Conservation (phyloP, 2,797 vertebrate genomes). For the Leptoclinus maculatus region DNA sequence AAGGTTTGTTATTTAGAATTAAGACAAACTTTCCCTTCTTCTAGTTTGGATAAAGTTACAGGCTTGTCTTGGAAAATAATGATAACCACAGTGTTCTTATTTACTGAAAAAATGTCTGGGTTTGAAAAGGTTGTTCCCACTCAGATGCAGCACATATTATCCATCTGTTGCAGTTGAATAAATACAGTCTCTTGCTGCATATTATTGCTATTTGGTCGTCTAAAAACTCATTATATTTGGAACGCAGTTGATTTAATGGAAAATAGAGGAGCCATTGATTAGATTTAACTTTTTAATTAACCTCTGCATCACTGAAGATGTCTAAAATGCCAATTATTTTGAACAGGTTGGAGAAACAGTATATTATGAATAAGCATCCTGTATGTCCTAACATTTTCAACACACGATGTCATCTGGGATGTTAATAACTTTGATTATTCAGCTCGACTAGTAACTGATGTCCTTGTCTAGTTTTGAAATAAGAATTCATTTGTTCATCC, state of each 20-base stretch:
- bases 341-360: neutral
- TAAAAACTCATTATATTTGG: neutral
- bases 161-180: constrained; percentile 22
- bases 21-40: neutral
- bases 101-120: neutral
- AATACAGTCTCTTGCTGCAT: neutral
- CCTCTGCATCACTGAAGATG: neutral
- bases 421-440: constrained; percentile 26
- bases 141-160: constrained; percentile 1
- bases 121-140: constrained; percentile 18
- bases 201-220: neutral
- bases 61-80: neutral
- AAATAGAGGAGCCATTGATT: neutral
- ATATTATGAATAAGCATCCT: neutral
- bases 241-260: neutral
- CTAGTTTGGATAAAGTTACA: neutral
- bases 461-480: constrained; percentile 37
- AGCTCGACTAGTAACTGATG: neutral
- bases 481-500: constrained; percentile 62
- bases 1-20: constrained; percentile 8
- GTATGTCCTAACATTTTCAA: neutral
- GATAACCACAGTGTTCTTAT: neutral
- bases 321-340: neutral
- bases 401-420: neutral
- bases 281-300: neutral